Conservation (phyloP, 23 tunicate species). For the Phallusia fumigata region DNA sequence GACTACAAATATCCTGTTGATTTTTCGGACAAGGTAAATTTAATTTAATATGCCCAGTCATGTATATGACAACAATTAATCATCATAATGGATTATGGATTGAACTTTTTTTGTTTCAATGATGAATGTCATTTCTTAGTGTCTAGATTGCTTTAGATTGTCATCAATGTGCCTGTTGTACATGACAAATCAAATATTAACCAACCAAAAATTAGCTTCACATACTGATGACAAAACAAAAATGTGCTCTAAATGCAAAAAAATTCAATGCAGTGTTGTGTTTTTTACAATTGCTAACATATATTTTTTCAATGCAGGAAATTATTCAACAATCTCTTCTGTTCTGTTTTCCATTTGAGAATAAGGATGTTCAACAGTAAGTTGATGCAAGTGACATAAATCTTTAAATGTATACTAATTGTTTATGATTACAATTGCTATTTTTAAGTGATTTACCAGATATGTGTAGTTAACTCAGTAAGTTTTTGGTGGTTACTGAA, state of each 20-base stretch:
- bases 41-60: not conserved
- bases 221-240: too few species aligned
- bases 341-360: conserved; percentile 74
- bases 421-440: not conserved
- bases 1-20: conserved; percentile 45
- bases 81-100: too few species aligned
- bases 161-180: too few species aligned
- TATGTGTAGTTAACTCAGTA: too few species aligned
- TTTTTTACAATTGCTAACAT: not conserved
- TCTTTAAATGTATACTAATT: not conserved
- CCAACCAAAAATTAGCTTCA: too few species aligned
- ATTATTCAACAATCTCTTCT: conserved; percentile 52
- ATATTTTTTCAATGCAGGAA: conserved; percentile 27
- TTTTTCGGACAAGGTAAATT: conserved; percentile 31
- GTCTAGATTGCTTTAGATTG: too few species aligned
- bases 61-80: not conserved
- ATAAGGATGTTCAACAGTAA: conserved; percentile 9
- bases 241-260: too few species aligned
- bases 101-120: too few species aligned
- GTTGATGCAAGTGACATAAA: not conserved
- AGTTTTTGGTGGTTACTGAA: too few species aligned
- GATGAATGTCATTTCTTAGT: too few species aligned
- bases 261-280: too few species aligned
- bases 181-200: too few species aligned
- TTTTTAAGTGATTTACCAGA: not conserved